Evolutionary conservation across 2,888 invertebrate species (phyloP).

Genomic region (Sarcophaga subvicina): DNA sequence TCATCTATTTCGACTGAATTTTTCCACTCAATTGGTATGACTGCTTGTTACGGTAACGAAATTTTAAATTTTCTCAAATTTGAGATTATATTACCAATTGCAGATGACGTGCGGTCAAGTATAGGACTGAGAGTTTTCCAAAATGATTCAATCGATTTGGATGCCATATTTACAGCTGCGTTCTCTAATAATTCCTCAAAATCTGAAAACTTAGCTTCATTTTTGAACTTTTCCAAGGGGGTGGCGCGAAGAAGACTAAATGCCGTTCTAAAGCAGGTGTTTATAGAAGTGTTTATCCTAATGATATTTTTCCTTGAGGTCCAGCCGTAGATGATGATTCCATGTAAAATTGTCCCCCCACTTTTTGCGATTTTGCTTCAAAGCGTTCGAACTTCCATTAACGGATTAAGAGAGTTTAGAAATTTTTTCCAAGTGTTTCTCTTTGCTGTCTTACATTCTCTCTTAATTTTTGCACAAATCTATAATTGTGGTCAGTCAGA

Average conservation of each 20-base stretch:
- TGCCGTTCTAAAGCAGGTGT: slow-evolving; percentile 69
- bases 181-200: background rate
- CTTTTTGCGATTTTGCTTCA: background rate
- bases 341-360: background rate
- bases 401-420: background rate
- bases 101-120: background rate
- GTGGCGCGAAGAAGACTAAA: slow-evolving; percentile 19
- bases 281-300: slow-evolving; percentile 42
- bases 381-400: slow-evolving; percentile 8
- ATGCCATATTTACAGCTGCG: background rate
- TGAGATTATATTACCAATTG: background rate
- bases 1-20: slow-evolving; percentile 2
- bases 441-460: too few relatives aligned
- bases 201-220: background rate
- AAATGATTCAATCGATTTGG: slow-evolving; percentile 8
- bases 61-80: background rate
- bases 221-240: background rate
- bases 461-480: too few relatives aligned
- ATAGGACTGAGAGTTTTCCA: background rate
- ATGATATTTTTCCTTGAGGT: background rate
- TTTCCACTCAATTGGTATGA: background rate
- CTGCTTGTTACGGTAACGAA: background rate
- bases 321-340: slow-evolving; percentile 30
- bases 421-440: background rate
- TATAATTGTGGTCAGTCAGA: background rate